Percentiles rank a stretch among this genome's conserved stretches.
Evolutionary conservation across 2,113 vertebrate genomes (phyloP).

Genomic region (Phyllostomus hastatus): DNA sequence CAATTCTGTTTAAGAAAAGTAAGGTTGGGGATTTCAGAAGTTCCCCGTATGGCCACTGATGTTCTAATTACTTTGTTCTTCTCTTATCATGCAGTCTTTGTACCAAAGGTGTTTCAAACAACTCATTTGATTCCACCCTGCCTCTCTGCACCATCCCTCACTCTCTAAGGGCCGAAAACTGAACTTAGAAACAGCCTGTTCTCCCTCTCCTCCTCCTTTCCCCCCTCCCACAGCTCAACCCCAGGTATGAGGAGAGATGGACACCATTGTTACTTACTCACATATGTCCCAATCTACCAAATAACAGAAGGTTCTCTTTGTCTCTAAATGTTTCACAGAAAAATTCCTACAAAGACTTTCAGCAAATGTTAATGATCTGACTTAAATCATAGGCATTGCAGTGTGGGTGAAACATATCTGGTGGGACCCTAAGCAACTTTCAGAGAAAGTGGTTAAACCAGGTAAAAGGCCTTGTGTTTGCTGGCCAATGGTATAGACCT

Average conservation of each 20-base stretch:
- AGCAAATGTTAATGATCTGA: not conserved
- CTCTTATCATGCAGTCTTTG: not conserved
- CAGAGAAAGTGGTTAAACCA: not conserved
- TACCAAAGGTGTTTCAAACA: not conserved
- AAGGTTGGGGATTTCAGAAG: not conserved
- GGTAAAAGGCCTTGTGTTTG: not conserved
- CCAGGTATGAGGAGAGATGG: not conserved
- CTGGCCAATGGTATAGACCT: not conserved
- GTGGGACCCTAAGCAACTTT: not conserved
- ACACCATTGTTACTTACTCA: no score
- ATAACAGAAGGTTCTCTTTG: not conserved
- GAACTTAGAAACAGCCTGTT: not conserved
- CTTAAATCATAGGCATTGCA: not conserved
- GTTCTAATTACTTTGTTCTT: not conserved
- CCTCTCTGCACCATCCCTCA: accelerated
- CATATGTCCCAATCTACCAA: not conserved
- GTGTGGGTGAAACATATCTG: not conserved
- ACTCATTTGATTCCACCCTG: not conserved
- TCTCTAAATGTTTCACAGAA: not conserved
- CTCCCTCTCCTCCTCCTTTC: not conserved
- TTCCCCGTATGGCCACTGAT: not conserved
- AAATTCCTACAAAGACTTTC: not conserved
- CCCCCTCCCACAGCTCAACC: not conserved
- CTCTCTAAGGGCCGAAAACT: not conserved
- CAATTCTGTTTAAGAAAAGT: not conserved